phyloP scores from a whole-genome alignment of 1,140 invertebrate species.

The Drosophila oshimai region DNA sequence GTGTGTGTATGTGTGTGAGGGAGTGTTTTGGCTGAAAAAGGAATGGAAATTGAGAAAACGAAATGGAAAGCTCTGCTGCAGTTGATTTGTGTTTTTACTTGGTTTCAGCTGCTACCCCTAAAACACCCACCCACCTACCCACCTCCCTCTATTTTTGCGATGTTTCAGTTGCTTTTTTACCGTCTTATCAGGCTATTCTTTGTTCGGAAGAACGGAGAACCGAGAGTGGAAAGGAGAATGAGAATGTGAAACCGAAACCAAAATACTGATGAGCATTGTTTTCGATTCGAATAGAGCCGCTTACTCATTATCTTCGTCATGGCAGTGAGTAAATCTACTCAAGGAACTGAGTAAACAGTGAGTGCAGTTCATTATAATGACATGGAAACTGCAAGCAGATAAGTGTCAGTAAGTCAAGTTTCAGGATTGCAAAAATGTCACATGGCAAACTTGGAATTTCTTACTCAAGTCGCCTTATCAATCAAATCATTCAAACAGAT shows the following conservation, averaged over 20 bases:
- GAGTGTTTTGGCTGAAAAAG: slow-evolving; percentile 35
- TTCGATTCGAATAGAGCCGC: slow-evolving; percentile 13
- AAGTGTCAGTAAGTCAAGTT: background rate
- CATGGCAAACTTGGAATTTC: background rate
- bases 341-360: slow-evolving; percentile 5
- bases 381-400: too few species aligned
- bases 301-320: slow-evolving; percentile 26
- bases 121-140: background rate
- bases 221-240: background rate
- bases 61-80: slow-evolving; percentile 55
- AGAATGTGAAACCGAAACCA: slow-evolving; percentile 19
- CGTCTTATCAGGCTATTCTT: slow-evolving; percentile 35
- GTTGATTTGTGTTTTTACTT: slow-evolving; percentile 59
- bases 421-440: background rate
- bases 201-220: slow-evolving; percentile 20
- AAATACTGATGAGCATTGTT: slow-evolving; percentile 36
- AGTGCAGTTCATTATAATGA: background rate
- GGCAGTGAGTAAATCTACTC: background rate
- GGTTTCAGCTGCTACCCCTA: slow-evolving; percentile 22
- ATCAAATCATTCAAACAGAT: background rate
- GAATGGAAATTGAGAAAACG: slow-evolving; percentile 56
- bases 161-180: slow-evolving; percentile 24
- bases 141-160: background rate
- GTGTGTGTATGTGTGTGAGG: background rate
- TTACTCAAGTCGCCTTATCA: background rate